A percentile compares a stretch with the other conserved stretches of the same genome.
Conservation (phyloP, 2,113 vertebrate species). For the Myiopsitta monachus region DNA sequence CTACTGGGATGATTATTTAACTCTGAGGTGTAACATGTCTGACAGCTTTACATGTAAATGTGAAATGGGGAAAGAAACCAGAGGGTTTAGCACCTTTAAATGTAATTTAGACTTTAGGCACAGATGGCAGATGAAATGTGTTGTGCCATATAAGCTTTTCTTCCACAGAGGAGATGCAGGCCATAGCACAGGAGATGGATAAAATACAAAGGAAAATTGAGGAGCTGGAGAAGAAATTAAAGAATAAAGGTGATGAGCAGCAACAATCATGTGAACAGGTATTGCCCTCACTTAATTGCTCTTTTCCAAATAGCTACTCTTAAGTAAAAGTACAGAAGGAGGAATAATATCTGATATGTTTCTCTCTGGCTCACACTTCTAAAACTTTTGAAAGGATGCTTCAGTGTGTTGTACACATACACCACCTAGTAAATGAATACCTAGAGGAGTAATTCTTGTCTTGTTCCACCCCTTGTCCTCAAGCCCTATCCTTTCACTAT, state of each 20-base stretch:
- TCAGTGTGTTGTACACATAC: fast-evolving
- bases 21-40: background rate
- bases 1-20: background rate
- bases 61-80: background rate
- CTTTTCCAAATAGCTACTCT: background rate
- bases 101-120: background rate
- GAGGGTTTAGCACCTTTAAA: background rate
- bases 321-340: background rate
- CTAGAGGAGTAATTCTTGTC: background rate
- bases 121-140: background rate
- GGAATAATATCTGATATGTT: background rate
- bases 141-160: background rate
- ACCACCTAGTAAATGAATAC: background rate
- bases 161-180: slow-evolving; percentile 72
- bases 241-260: slow-evolving; percentile 46
- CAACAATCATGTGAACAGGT: slow-evolving; percentile 53
- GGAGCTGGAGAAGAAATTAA: slow-evolving; percentile 75
- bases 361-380: background rate
- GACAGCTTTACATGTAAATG: background rate
- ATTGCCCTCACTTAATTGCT: background rate
- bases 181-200: slow-evolving; percentile 69
- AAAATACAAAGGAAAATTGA: slow-evolving; percentile 77
- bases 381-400: background rate
- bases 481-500: background rate
- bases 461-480: background rate